Evolutionary conservation across 2,888 invertebrate genomes (phyloP).

Genomic region (Drosophila pseudotakahashii): DNA sequence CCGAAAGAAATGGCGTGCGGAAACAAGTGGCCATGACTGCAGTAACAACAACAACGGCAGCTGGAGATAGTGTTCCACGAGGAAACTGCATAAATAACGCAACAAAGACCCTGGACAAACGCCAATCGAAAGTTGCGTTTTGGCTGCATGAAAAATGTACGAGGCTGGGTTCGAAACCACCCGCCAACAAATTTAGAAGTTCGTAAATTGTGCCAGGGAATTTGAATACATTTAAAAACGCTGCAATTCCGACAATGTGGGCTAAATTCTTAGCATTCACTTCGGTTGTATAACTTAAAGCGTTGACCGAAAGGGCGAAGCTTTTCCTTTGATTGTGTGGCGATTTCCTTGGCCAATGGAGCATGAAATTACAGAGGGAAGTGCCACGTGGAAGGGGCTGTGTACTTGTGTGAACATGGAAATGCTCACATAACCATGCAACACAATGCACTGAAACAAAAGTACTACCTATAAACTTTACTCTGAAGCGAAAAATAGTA

Average conservation of each 20-base stretch:
- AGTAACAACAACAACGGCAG: constrained; percentile 32
- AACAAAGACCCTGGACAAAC: constrained; percentile 50
- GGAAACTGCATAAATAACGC: constrained; percentile 69
- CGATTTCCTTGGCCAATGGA: constrained; percentile 70
- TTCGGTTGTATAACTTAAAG: constrained; percentile 66
- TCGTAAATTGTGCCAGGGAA: constrained; percentile 41
- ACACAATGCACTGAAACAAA: constrained; percentile 15
- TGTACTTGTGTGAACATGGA: constrained; percentile 53
- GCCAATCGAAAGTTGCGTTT: constrained; percentile 62
- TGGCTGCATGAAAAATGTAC: constrained; percentile 51
- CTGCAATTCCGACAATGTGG: constrained; percentile 23
- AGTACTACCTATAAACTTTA: not conserved
- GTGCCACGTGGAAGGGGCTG: not conserved
- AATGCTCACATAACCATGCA: constrained; percentile 58
- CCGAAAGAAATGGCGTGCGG: constrained; percentile 56
- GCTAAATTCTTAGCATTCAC: constrained; percentile 50
- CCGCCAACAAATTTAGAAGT: constrained; percentile 47
- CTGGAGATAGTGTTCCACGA: constrained; percentile 55
- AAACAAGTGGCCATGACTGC: constrained; percentile 59
- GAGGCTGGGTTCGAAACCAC: constrained; percentile 37
- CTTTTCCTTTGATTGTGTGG: constrained; percentile 63
- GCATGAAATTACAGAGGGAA: constrained; percentile 65
- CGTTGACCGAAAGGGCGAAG: constrained; percentile 32
- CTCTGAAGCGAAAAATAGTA: no score
- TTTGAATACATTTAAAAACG: constrained; percentile 25